Base-by-base conservation (phyloP, 2,888 invertebrate genomes). In the Atethmia centrago region DNA sequence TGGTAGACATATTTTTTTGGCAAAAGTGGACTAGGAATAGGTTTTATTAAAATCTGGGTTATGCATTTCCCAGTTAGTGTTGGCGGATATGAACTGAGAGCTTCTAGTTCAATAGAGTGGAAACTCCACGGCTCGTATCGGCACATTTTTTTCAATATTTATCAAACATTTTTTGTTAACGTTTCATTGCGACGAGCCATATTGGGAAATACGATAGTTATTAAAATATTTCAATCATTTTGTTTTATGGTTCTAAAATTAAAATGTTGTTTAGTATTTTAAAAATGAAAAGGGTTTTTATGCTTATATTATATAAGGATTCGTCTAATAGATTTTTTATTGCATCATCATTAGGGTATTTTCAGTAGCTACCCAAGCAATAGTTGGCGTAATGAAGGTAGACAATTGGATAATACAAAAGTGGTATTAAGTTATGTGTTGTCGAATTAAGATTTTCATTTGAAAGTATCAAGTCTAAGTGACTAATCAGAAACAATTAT, bases 71-170 rank as follows among this genome's bases (percentile, higher is more conserved):
- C 72, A 36, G 78, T 73, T 79, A 75, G 68, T 69, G 70, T 73
- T 67, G 58, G 47, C 71, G 70, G 75, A 82, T 80, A 81, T 81
- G 84, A 84, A 81, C 79, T 58, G 86, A 79, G 83, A 55, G 81
- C 65, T 87, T 87, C 84, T 80, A 42, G 86, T 59, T 79, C 83
- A 86, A 64, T 79, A 67, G 74, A 79, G 74, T 74, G 81, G 64
- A 72, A 86, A 71, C 70, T 77, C 58, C 83, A 82, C 77, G 68
- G 68, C 73, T n/a, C n/a, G 67, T 81, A 81, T 83, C 71, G 70
- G 63, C 1, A 10, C n/a, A 5, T 64, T 61, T 76, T 84, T 82
- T 71, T 66, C 14, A 42, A 71, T 83, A 62, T 77, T 75, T 65
- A n/a, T n/a, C n/a, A n/a, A n/a, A n/a, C n/a, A n/a, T n/a, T n/a